A percentile compares a stretch with the other conserved stretches of the same genome.
These are phyloP conservation scores for Triops cancriformis DNA, from an alignment of 1,140 invertebrate genomes.

Conservation along the genomic window DNA sequence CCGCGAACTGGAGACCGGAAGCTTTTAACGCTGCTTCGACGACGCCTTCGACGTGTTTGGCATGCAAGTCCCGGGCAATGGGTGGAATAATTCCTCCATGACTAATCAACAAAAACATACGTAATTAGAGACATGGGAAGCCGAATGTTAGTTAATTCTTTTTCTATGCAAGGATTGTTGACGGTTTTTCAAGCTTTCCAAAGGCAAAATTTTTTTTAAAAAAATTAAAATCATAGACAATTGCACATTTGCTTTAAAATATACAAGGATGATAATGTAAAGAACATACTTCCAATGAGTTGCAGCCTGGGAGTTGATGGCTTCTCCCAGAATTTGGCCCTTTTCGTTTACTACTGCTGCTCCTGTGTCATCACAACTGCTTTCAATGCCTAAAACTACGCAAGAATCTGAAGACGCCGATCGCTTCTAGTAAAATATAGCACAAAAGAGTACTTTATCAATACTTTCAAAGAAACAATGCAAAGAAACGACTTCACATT, in stretches of 20 bases:
- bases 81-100: slow-evolving; percentile 86
- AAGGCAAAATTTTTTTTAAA: too few species aligned
- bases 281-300: slow-evolving; percentile 56
- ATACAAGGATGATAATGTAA: not conserved
- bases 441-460: too few species aligned
- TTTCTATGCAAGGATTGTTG: too few species aligned
- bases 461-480: too few species aligned
- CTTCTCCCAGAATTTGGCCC: slow-evolving; percentile 68
- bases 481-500: too few species aligned
- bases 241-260: too few species aligned
- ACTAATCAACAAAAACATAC: slow-evolving; percentile 42
- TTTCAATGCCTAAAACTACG: slow-evolving; percentile 82
- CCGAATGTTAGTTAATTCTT: not conserved
- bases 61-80: slow-evolving; percentile 71
- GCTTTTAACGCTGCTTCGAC: slow-evolving; percentile 58
- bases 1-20: slow-evolving; percentile 55
- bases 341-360: slow-evolving; percentile 68
- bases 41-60: slow-evolving; percentile 62
- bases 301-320: slow-evolving; percentile 62
- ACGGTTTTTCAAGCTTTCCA: too few species aligned
- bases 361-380: slow-evolving; percentile 97
- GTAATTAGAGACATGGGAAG: not conserved
- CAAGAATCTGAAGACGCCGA: slow-evolving; percentile 17
- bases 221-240: too few species aligned
- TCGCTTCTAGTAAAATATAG: not conserved